Evolutionary conservation across 2,888 invertebrate genomes (phyloP).

Genomic region (Clunio marinus): DNA sequence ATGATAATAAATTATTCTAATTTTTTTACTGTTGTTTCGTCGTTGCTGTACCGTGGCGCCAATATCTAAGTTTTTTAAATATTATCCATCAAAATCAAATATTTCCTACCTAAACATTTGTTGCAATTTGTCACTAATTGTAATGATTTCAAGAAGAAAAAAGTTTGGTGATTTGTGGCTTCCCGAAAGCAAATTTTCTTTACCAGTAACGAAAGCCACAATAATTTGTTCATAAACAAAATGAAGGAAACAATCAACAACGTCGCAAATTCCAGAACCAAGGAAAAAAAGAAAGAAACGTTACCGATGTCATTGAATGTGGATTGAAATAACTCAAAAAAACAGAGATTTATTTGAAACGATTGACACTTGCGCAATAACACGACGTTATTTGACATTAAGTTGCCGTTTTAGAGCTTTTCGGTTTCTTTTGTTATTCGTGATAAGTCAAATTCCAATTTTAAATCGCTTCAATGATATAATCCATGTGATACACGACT

Average conservation of each 20-base stretch:
- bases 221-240: no score
- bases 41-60: slow-evolving; percentile 32
- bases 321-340: background rate
- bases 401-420: background rate
- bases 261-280: no score
- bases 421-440: background rate
- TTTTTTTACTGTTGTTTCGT: slow-evolving; percentile 1
- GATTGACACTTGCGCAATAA: slow-evolving; percentile 29
- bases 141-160: no score
- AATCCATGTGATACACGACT: slow-evolving; percentile 1
- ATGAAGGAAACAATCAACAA: no score
- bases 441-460: slow-evolving; percentile 18
- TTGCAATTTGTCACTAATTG: no score
- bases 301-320: background rate
- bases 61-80: no score
- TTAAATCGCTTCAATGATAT: slow-evolving; percentile 14
- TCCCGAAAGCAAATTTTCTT: no score
- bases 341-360: slow-evolving; percentile 11
- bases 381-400: background rate
- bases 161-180: no score
- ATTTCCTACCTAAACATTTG: no score
- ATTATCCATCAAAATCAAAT: no score
- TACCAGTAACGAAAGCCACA: no score
- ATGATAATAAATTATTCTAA: slow-evolving; percentile 38
- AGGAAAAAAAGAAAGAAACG: no score